Evolutionary conservation across 1,140 invertebrate species (phyloP).

Genomic region (Euwallacea similis): DNA sequence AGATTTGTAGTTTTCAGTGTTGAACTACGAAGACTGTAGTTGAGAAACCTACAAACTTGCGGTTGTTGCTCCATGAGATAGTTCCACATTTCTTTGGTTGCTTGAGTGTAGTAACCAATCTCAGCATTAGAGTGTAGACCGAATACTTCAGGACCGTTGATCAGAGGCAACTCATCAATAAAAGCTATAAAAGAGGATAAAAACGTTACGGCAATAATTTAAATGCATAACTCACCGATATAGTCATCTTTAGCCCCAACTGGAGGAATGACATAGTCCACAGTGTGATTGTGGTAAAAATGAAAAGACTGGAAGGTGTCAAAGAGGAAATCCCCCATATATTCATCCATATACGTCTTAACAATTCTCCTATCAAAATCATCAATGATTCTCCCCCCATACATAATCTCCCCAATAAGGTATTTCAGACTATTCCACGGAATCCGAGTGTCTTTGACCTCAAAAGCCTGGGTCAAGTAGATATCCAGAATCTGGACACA

Average conservation of each 20-base stretch:
- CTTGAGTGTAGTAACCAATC: constrained; percentile 87
- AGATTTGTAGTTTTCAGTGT: constrained; percentile 2
- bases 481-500: constrained; percentile 80
- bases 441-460: constrained; percentile 63
- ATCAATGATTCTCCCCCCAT: constrained; percentile 88
- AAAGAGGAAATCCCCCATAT: constrained; percentile 91
- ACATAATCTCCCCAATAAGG: constrained; percentile 92
- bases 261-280: constrained; percentile 78
- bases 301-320: constrained; percentile 87
- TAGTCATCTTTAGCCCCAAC: constrained; percentile 71
- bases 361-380: constrained; percentile 84
- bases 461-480: constrained; percentile 73
- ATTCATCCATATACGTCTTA: constrained; percentile 88
- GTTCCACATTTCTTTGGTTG: constrained; percentile 79
- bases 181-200: constrained; percentile 54
- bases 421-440: constrained; percentile 91
- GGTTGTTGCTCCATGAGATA: constrained; percentile 85
- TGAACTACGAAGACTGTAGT: neutral
- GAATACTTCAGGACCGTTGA: constrained; percentile 83
- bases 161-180: constrained; percentile 72
- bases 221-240: constrained; percentile 57
- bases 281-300: constrained; percentile 75
- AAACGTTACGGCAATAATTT: neutral
- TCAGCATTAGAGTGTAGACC: constrained; percentile 91
- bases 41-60: constrained; percentile 67